Percentiles rank a stretch among this genome's conserved stretches.
phyloP scores from a whole-genome alignment of 2,113 vertebrate genomes.

The Myotis yumanensis region DNA sequence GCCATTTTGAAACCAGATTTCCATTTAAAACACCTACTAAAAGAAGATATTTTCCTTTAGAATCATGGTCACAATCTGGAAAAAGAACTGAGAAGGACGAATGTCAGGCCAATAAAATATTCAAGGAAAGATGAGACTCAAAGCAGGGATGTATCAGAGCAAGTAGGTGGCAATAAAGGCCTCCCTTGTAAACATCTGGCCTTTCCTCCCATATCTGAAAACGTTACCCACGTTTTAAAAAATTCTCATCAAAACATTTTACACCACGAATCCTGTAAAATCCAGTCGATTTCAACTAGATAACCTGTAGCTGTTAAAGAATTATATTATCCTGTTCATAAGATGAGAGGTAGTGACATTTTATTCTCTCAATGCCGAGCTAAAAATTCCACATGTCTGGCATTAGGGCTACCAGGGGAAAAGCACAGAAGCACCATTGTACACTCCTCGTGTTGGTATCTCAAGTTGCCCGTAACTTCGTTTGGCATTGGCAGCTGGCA shows the following conservation, averaged over 20 bases:
- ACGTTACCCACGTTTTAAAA: slow-evolving; percentile 36
- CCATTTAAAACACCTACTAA: not conserved
- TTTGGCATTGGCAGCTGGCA: slow-evolving; percentile 63
- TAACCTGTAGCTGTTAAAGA: slow-evolving; percentile 71
- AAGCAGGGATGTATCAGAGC: not conserved
- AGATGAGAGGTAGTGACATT: slow-evolving; percentile 79
- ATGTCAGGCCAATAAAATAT: not conserved
- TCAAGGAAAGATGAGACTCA: not conserved
- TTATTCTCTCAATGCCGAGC: slow-evolving; percentile 78
- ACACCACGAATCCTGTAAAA: slow-evolving; percentile 73
- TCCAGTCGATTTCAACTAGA: slow-evolving; percentile 53
- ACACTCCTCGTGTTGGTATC: slow-evolving; percentile 71
- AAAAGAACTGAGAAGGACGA: slow-evolving; percentile 11
- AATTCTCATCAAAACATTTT: slow-evolving; percentile 51
- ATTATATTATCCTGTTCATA: slow-evolving; percentile 64
- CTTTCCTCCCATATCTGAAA: slow-evolving; percentile 21
- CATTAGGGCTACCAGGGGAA: slow-evolving; percentile 59
- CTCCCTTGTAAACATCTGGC: slow-evolving; percentile 50
- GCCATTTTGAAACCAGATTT: slow-evolving; percentile 33
- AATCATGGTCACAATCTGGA: not conserved
- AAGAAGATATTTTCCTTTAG: slow-evolving; percentile 46
- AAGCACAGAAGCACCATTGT: slow-evolving; percentile 76
- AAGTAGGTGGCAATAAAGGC: not conserved
- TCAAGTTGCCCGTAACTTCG: slow-evolving; percentile 68
- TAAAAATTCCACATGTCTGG: slow-evolving; percentile 70